Base-by-base conservation (phyloP, 1,140 invertebrate genomes). In the Drosophila hydei region DNA sequence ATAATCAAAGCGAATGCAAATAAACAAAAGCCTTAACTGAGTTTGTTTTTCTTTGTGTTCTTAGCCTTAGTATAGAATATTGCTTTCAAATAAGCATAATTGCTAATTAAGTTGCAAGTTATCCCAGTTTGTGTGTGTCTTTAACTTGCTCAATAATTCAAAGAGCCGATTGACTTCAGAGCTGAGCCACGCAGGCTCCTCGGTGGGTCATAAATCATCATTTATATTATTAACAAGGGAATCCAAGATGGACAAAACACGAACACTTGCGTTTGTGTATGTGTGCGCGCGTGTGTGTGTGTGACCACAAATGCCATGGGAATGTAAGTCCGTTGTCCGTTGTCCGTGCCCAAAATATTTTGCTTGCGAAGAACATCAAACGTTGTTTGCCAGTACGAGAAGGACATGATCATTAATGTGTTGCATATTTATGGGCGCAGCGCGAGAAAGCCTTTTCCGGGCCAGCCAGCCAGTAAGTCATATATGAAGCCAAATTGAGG, bases 211-310 rank as follows among this genome's bases (percentile, higher is more conserved):
- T 87, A 87, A 87, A 87, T 87, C 81, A 87, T 87, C 81, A 81
- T 87, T 87, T 87, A 87, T 87, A 87, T 87, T 75, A 87, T 87
- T 87, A 87, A 87, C 81, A 81, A 72, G 81, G 81, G 58, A 77
- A 85, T 87, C 73, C 74, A 6, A 80, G 87, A 74, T 72, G 69
- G 79, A 61, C 45, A 55, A 61, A 42, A 61, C 72, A 70, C 67
- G 63, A 50, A 75, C 55, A 85, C 72, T 85, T 80, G 59, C 64
- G n/a, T 61, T 84, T 84, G 80, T 76, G 43, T 8, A 43, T 51
- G 58, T 18, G 47, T 16, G 59, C 61, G 64, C 38, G 40, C 42
- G 48, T 67, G 72, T 42, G 55, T 69, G 62, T 72, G 56, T 80
- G 77, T 81, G 79, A 77, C 77, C 81, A 51, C 81, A 85, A 87